Evolutionary conservation across 2,113 vertebrate species (phyloP).

Genomic region (Acanthochromis polyacanthus): DNA sequence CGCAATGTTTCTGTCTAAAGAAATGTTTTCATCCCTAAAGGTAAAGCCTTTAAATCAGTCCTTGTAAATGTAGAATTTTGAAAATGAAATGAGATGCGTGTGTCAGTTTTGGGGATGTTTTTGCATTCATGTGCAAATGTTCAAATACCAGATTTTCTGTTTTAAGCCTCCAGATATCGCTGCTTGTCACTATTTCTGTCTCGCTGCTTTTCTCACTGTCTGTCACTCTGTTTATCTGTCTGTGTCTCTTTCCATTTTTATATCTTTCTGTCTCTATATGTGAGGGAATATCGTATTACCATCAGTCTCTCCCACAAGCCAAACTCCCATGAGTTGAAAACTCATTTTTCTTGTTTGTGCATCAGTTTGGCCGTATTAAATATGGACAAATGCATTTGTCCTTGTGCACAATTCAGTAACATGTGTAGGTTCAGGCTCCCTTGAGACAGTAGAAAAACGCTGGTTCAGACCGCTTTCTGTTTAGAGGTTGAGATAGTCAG

Average conservation of each 20-base stretch:
- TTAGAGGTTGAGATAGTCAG: conserved; percentile 38
- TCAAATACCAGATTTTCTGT: conserved; percentile 54
- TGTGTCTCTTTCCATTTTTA: conserved; percentile 32
- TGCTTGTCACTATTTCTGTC: conserved; percentile 41
- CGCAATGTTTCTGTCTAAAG: conserved; percentile 44
- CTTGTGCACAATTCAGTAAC: conserved; percentile 16
- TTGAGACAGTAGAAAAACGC: conserved; percentile 33
- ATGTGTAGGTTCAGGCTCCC: conserved; percentile 37
- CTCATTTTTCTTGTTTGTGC: background rate
- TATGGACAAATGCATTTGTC: conserved; percentile 35
- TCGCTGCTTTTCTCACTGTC: conserved; percentile 25
- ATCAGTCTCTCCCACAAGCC: conserved; percentile 18
- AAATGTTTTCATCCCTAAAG: conserved; percentile 48
- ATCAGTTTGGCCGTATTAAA: conserved; percentile 24
- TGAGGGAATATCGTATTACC: conserved; percentile 29
- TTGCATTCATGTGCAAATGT: conserved; percentile 62
- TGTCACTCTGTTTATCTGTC: conserved; percentile 46
- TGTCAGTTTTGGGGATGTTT: conserved; percentile 53
- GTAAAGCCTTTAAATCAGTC: conserved; percentile 44
- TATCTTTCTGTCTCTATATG: conserved; percentile 31
- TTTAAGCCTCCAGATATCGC: conserved; percentile 58
- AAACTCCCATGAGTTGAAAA: background rate
- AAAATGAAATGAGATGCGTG: conserved; percentile 44
- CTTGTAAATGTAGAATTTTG: conserved; percentile 34
- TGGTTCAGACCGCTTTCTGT: conserved; percentile 40